Evolutionary conservation across 2,888 invertebrate genomes (phyloP).

Genomic region (Ametastegia equiseti): DNA sequence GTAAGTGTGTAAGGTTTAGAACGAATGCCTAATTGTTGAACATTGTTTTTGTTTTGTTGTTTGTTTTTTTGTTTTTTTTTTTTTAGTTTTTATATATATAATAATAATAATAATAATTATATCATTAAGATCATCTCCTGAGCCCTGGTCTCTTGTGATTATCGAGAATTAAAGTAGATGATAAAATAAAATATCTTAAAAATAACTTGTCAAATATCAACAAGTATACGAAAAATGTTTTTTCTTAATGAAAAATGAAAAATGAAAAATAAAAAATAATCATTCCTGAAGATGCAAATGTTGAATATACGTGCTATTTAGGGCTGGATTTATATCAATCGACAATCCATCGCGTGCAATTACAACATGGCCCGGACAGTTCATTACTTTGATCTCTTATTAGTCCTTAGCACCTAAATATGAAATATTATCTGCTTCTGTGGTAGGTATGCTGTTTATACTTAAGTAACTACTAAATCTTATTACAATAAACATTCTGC

Average conservation of each 20-base stretch:
- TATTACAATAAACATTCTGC: conserved; percentile 60
- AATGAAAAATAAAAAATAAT: neutral
- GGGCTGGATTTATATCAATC: conserved; percentile 19
- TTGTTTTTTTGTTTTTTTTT: neutral
- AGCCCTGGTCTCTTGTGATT: neutral
- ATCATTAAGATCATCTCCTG: conserved; percentile 24
- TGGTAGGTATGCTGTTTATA: conserved; percentile 52
- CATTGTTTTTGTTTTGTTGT: conserved; percentile 1
- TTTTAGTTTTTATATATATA: too few species aligned
- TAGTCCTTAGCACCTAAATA: conserved; percentile 31
- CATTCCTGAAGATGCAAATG: conserved; percentile 13
- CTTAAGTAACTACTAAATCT: conserved; percentile 65
- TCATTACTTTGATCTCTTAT: conserved; percentile 26
- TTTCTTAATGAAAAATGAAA: neutral
- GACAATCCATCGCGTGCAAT: conserved; percentile 40
- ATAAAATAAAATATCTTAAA: conserved; percentile 14
- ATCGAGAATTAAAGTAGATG: conserved; percentile 5
- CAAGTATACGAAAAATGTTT: conserved; percentile 1
- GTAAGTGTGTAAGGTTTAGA: conserved; percentile 52
- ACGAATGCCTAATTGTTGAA: conserved; percentile 30
- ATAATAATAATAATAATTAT: conserved; percentile 1
- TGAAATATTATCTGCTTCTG: conserved; percentile 53
- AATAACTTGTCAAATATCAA: conserved; percentile 23
- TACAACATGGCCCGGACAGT: conserved; percentile 38
- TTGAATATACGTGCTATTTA: conserved; percentile 34